Base-by-base conservation (phyloP, 2,113 vertebrate species). In the Ammospiza nelsoni region DNA sequence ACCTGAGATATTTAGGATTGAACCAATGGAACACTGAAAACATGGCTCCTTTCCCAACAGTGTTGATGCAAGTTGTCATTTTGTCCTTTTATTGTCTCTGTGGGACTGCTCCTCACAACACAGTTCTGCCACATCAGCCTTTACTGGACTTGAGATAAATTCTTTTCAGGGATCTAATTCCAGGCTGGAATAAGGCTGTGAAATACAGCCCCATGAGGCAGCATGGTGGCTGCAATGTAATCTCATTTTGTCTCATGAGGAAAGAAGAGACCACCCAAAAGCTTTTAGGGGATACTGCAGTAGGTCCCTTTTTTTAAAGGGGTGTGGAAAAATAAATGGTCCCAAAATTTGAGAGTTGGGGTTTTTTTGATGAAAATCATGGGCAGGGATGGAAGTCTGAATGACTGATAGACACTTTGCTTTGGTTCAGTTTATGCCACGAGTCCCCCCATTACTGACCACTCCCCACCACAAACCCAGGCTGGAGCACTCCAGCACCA, bases 1-100 rank as follows among this genome's bases (percentile, higher is more conserved):
- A 72, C 21, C 17, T 0, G 0, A 58, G 17, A 44, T 2, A 41
- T 58, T 82, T 22, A 31, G 37, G 52, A 48, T 5, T 77, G 24
- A 87, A 66, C 23, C 35, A 89, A 39, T 2, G 5, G 69, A 61
- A 87, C 84, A 43, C 9, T 3, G 5, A 54, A 51, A 85, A 31
- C 1, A 1, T 6, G 59, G 11, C 18, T 91, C 35, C 39, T 92
- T 90, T 74, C 41, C 58, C 55, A 55, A 59, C 5, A 72, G 20
- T 11, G 3, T 52, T 63, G 37, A 61, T 33, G 14, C 14, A 72
- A 35, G 16, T 23, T 78, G 49, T 46, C 44, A 31, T 55, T 67
- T 51, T 63, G 44, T 23, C 54, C 28, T 91, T 77, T 72, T 39
- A 17, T 23, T 63, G 25, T 29, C 22, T 76, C 29, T 68, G 20